These are phyloP conservation scores for Meteorus colon DNA, from an alignment of 2,888 invertebrate species.

Conservation along the genomic window DNA sequence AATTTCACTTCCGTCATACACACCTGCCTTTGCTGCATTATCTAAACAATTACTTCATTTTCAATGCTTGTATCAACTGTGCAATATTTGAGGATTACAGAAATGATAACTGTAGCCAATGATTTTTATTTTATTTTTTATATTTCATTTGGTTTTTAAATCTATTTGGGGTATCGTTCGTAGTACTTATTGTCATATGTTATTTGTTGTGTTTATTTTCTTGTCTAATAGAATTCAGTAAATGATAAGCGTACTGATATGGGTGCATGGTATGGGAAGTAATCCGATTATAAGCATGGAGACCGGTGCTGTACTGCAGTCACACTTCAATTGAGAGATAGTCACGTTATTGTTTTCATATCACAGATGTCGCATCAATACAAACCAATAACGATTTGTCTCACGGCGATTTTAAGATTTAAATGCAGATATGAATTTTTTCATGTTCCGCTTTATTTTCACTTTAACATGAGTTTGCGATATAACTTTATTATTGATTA, in stretches of 20 bases:
- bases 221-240: neutral
- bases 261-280: neutral
- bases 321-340: neutral
- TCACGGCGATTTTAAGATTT: conserved; percentile 3
- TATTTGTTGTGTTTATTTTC: neutral
- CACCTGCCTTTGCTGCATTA: neutral
- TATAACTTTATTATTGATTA: neutral
- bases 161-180: neutral
- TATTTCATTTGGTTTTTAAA: no score
- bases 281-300: neutral
- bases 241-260: neutral
- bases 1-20: neutral
- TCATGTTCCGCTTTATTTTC: neutral
- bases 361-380: neutral
- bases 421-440: neutral
- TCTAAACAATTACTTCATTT: neutral
- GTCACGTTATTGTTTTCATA: neutral
- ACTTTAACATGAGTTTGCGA: neutral
- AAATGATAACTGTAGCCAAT: no score
- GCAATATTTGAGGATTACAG: no score
- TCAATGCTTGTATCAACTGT: neutral
- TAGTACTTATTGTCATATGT: neutral
- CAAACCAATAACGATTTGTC: neutral
- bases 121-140: no score
- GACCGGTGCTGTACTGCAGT: neutral